Percentiles rank a stretch among this genome's conserved stretches.
Conservation (phyloP, 2,888 invertebrate species). For the Euspilapteryx auroguttella region DNA sequence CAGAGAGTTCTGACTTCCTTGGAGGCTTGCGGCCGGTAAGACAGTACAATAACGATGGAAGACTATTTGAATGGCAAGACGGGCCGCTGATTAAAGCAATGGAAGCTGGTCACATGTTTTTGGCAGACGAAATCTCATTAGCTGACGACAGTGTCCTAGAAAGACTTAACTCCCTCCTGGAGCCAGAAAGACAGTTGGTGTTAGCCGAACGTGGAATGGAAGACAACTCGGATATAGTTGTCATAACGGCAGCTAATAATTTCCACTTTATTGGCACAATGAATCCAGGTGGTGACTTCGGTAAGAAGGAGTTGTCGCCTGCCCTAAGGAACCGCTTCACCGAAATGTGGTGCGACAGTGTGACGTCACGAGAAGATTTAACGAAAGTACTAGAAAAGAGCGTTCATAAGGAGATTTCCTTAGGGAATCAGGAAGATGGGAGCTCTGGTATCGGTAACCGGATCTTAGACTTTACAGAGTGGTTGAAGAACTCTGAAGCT, state of each 20-base stretch:
- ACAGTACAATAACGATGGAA: conserved; percentile 58
- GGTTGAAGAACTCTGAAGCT: conserved; percentile 71
- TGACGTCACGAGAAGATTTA: conserved; percentile 72
- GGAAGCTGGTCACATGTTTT: conserved; percentile 83
- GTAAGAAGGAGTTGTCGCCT: conserved; percentile 98
- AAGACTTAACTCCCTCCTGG: conserved; percentile 91
- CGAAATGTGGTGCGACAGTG: conserved; percentile 95
- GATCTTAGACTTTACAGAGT: conserved; percentile 80
- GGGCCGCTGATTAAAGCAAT: conserved; percentile 93
- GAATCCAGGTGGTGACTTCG: conserved; percentile 99
- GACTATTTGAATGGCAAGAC: conserved; percentile 96
- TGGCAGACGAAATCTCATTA: conserved; percentile 98
- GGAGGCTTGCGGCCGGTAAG: conserved; percentile 93
- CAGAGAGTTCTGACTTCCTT: conserved; percentile 96
- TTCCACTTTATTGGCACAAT: conserved; percentile 97
- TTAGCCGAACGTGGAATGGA: conserved; percentile 87
- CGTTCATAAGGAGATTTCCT: conserved; percentile 56
- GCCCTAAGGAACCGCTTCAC: conserved; percentile 97
- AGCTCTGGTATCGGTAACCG: conserved; percentile 65
- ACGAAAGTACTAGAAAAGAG: conserved; percentile 81
- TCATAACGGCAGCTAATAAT: conserved; percentile 68
- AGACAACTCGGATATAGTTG: conserved; percentile 56
- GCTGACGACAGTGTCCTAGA: conserved; percentile 98
- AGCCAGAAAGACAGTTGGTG: conserved; percentile 88
- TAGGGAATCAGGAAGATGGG: conserved; percentile 54